Base-by-base conservation (phyloP, 2,888 invertebrate genomes). In the Coelinius sp. region DNA sequence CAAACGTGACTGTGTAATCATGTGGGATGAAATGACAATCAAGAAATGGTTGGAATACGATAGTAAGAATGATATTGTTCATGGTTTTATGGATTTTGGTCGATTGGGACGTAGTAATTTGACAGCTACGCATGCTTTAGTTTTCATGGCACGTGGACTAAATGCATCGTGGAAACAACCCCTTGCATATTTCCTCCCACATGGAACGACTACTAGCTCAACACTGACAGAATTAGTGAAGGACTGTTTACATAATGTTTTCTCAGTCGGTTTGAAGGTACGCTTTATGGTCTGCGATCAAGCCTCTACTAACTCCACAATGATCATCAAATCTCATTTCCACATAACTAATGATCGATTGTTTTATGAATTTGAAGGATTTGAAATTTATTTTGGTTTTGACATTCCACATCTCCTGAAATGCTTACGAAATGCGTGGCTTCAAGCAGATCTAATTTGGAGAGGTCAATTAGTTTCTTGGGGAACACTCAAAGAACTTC, bases 71-170 rank as follows among this genome's bases (percentile, higher is more conserved):
- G 77, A 80, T 62, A 14, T 77, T 6, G 67, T 79, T 2, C 77
- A 78, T 63, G 78, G 80, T 1, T 80, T 64, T 59, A 64, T 77
- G 69, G 80, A 82, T 74, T 62, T 79, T 6, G 81, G 79, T 10
- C 52, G 52, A 52, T 68, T 77, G 22, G 79, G 78, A 14, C 65
- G 79, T 2, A 62, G 24, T 0, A 68, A 75, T 1, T 31, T 73
- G 56, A 8, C 72, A 5, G 80, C 78, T 6, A 79, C 73, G 10
- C 71, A 78, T 14, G 78, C 75, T 14, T 67, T 80, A 14, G 76
- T 79, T 6, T 80, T 81, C 38, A 79, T 81, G 80, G 27, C 79
- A 5, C 73, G 77, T 27, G 80, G 80, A 7, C 52, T 79, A 12
- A 72, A 68, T 12, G 75, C 71, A 6, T 56, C 73, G 5, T 81